These are phyloP conservation scores for Indri indri DNA, from an alignment of 2,113 vertebrate genomes.

Conservation along the genomic window DNA sequence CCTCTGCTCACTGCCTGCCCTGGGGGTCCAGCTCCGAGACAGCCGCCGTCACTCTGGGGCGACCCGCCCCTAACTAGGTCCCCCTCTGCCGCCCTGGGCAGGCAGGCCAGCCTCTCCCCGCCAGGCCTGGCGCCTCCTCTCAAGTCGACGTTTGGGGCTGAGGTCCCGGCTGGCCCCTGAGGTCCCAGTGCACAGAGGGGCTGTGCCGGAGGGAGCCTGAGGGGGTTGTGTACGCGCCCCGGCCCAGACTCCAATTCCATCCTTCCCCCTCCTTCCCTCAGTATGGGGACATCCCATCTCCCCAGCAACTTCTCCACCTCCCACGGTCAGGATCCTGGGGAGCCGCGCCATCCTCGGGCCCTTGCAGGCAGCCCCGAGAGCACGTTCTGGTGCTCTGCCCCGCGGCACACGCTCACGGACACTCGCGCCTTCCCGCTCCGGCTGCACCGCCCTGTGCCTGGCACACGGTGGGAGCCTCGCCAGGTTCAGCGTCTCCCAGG, in stretches of 20 bases:
- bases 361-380: background rate
- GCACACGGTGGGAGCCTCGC: background rate
- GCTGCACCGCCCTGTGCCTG: fast-evolving
- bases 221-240: too few species aligned
- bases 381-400: too few species aligned
- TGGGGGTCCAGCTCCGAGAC: background rate
- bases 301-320: too few species aligned
- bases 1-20: background rate
- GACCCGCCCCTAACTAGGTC: background rate
- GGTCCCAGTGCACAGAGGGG: background rate
- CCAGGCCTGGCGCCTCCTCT: background rate
- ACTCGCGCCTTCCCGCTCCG: background rate
- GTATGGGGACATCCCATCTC: background rate
- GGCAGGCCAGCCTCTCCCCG: background rate
- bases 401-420: fast-evolving
- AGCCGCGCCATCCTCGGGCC: background rate
- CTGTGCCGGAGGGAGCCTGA: background rate
- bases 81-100: background rate
- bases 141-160: background rate
- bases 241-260: too few species aligned
- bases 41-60: background rate
- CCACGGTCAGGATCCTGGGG: background rate
- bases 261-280: too few species aligned
- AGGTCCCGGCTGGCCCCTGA: too few species aligned
- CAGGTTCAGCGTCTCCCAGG: fast-evolving